Conservation (phyloP, 2,888 invertebrate species). For the Drosophila silvestris region DNA sequence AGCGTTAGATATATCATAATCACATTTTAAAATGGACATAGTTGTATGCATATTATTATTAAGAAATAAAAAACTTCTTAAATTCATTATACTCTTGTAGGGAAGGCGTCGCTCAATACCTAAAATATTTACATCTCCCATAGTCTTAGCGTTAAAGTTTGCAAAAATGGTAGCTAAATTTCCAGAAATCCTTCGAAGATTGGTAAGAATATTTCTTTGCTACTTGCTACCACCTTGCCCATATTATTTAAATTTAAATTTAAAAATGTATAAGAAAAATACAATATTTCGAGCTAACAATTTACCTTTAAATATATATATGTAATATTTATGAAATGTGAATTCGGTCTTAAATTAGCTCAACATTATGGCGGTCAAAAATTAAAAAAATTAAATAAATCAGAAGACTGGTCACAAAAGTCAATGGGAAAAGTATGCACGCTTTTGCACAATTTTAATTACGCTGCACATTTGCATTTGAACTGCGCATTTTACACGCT, state of each 20-base stretch:
- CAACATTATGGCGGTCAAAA: constrained; percentile 2
- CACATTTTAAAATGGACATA: neutral
- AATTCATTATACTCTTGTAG: too few species aligned
- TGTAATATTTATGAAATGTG: neutral
- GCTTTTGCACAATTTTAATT: constrained; percentile 77
- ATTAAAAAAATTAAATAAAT: constrained; percentile 8
- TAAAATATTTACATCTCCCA: too few species aligned
- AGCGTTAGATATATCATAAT: neutral
- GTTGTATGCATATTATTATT: neutral
- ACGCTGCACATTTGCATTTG: constrained; percentile 80
- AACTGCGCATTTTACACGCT: constrained; percentile 81
- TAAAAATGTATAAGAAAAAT: too few species aligned
- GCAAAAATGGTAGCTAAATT: neutral
- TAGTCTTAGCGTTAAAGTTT: neutral
- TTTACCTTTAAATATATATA: neutral
- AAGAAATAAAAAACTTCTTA: neutral
- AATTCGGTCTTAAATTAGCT: constrained; percentile 40
- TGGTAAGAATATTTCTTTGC: neutral
- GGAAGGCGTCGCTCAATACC: too few species aligned
- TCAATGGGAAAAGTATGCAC: constrained; percentile 40
- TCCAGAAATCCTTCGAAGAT: neutral
- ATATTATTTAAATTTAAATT: too few species aligned
- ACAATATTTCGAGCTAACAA: neutral
- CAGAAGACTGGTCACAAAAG: constrained; percentile 17
- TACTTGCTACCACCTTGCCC: neutral